Conservation (phyloP, 1,140 invertebrate genomes). For the Orchestia grillus region DNA sequence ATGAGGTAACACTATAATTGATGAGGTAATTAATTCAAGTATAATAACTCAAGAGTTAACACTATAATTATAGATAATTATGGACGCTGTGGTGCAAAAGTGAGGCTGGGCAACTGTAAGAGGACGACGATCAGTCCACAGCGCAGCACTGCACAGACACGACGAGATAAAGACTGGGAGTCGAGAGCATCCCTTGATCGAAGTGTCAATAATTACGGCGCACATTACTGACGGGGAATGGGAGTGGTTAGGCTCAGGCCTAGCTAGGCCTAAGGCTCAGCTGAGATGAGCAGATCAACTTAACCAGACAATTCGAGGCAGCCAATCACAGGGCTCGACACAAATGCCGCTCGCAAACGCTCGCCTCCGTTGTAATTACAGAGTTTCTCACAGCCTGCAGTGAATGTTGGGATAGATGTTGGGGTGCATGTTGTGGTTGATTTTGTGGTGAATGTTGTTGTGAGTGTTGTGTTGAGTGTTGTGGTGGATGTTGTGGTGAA, state of each 20-base stretch:
- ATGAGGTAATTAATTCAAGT: too few species aligned
- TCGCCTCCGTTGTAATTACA: not conserved
- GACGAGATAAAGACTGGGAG: too few species aligned
- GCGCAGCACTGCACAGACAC: too few species aligned
- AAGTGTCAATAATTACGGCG: not conserved
- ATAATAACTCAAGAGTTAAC: too few species aligned
- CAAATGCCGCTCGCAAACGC: not conserved
- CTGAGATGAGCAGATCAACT: constrained; percentile 30
- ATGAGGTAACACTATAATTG: too few species aligned
- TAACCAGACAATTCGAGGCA: constrained; percentile 20
- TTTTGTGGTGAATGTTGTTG: not conserved
- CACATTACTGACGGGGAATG: not conserved
- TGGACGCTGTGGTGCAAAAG: too few species aligned
- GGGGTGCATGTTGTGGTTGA: not conserved
- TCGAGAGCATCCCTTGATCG: not conserved
- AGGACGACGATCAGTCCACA: too few species aligned
- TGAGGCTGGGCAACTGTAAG: too few species aligned
- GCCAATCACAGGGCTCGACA: constrained; percentile 21
- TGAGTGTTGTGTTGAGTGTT: not conserved
- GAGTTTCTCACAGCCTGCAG: not conserved
- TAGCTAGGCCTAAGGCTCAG: not conserved
- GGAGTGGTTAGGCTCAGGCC: not conserved
- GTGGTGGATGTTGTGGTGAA: not conserved
- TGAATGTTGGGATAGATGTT: not conserved
- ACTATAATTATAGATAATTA: too few species aligned